A percentile compares a stretch with the other conserved stretches of the same genome.
Conservation (phyloP, 2,113 vertebrate genomes). For the Rhineura floridana region DNA sequence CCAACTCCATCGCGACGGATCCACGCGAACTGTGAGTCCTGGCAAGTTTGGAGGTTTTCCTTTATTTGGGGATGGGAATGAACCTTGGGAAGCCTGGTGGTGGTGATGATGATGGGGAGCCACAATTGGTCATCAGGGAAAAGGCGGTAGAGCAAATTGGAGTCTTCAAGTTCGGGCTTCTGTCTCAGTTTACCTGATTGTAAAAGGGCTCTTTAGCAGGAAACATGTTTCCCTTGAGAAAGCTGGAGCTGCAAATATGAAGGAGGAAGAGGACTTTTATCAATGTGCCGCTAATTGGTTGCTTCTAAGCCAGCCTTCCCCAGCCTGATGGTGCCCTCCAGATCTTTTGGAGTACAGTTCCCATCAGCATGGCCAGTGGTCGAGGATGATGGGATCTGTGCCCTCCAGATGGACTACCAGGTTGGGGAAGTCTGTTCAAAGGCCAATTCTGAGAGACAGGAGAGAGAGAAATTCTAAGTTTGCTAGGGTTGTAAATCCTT, state of each 20-base stretch:
- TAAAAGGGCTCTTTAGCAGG: not conserved
- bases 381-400: not conserved
- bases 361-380: too few species aligned
- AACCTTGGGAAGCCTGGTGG: not conserved
- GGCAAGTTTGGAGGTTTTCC: constrained; percentile 21
- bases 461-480: not conserved
- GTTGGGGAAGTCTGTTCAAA: not conserved
- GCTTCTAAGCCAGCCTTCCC: not conserved
- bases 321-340: not conserved
- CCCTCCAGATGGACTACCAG: not conserved
- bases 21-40: constrained; percentile 46
- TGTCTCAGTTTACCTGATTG: not conserved
- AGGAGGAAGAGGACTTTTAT: not conserved
- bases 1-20: not conserved
- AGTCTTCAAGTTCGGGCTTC: not conserved
- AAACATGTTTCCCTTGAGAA: not conserved
- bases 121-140: not conserved
- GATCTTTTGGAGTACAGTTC: too few species aligned
- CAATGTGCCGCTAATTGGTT: not conserved
- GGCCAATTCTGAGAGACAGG: too few species aligned
- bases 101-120: not conserved
- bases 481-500: too few species aligned
- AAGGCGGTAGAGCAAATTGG: too few species aligned
- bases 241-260: too few species aligned
- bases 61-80: not conserved